Base-by-base conservation (phyloP, 2,888 invertebrate species). In the Schrankia costaestrigalis region DNA sequence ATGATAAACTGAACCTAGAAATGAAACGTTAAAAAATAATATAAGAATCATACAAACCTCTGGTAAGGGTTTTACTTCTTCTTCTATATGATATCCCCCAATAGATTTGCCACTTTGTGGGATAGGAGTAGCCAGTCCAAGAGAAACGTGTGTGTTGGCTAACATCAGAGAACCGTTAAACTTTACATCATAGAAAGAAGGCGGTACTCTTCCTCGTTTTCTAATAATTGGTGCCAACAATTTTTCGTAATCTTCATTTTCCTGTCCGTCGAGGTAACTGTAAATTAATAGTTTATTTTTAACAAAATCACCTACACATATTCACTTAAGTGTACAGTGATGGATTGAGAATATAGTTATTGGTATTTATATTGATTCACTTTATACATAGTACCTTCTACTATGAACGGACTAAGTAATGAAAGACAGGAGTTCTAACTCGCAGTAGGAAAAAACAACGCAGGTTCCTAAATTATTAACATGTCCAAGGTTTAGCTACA, bases 41-140 rank as follows among this genome's bases (percentile, higher is more conserved):
- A 17, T 17, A 5, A 3, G 3, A 7, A 11, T 23, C 2, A 23
- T 11, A 23, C 23, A 23, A 11, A 78, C 78, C 60, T 68, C 38
- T 3, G 78, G 62, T 24, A 76, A 58, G 4, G 68, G 62, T 10
- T 59, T 45, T 0, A 58, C 41, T 7, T 64, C 33, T 5, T 59
- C 54, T 0, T 68, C 53, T 26, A 75, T 65, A 35, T 76, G 73
- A 30, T 66, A 77, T 11, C 76, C 76, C 14, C 59, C 71, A 11
- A 73, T 46, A 2, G 58, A 36, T 24, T 62, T 67, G 21, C 58
- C 74, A 27, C 48, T 71, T 9, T 65, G 66, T 2, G 76, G 76
- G 5, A 73, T 11, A 14, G 50, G 49, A 1, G 48, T 3, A 70
- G 17, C 21, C 48, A 55, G 2, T 51, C 36, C 1, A 11, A 65